Evolutionary conservation across 1,140 invertebrate species (phyloP), one percentile per base, ranked within the genome.

Genomic region (Drosophila littoralis): DNA sequence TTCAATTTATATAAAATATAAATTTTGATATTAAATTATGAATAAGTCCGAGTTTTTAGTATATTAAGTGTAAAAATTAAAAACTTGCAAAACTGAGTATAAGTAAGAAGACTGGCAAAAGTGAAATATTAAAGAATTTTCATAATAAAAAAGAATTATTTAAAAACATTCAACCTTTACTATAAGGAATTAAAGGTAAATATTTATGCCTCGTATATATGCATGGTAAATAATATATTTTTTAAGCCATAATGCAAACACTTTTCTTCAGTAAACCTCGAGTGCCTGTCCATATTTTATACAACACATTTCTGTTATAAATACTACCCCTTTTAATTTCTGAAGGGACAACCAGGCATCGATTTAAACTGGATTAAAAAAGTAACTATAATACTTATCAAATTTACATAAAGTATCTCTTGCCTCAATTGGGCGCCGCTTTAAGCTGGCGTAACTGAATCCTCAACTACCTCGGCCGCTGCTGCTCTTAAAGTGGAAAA

Each of bases 361-460:
- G 82, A 88, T 82, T 86, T 83, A 70, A 83, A 88, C 83, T 88
- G 83, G 82, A 82, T 88, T 83, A 88, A 51, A 73, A 76, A 77
- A 77, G 81, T 74, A 83, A 70, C 76, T 77, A 77, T 46, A 73
- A 55, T 65, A 42, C 54, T 72, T 77, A 65, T 54, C 40, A 79
- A 83, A 86, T 86, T 86, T 74, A 73, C 83, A 86, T 86, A 86
- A 88, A 60, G 79, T 71, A 86, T 79, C 59, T 59, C 38, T 52
- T 45, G 67, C 66, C 77, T 61, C 80, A 40, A 66, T 67, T 69
- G 64, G 65, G 6, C 9, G 36, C 12, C 48, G 13, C 54, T 51
- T 46, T 88, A 83, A 83, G 84, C 79, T 70, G 79, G 57, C 83
- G 79, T 88, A 86, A 83, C 83, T 72, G 82, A 85, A 85, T 80